Conservation (phyloP, 2,797 vertebrate species). For the Fratercula arctica region DNA sequence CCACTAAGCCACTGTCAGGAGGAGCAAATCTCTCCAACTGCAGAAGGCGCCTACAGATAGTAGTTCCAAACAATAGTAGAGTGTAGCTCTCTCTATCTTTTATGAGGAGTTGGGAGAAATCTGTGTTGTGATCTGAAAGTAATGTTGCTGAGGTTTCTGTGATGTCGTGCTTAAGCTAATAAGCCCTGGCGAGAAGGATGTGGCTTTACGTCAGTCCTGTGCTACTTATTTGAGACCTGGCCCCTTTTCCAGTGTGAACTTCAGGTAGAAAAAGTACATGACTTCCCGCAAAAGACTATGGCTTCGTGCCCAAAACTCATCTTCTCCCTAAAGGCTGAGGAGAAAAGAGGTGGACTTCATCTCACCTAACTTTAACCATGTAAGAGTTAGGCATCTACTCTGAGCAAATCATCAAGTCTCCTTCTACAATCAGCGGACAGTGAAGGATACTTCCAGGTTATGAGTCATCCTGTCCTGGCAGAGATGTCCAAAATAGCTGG, state of each 20-base stretch:
- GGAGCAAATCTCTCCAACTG: not conserved
- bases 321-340: not conserved
- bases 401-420: not conserved
- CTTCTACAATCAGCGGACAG: not conserved
- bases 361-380: not conserved
- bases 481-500: not conserved
- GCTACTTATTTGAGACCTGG: not conserved
- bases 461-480: constrained; percentile 20
- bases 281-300: not conserved
- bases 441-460: not conserved
- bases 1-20: not conserved
- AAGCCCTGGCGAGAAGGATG: not conserved
- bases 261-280: not conserved
- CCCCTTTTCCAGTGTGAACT: not conserved
- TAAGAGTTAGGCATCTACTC: not conserved
- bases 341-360: not conserved
- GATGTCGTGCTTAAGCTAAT: not conserved
- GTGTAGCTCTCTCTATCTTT: not conserved
- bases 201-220: not conserved
- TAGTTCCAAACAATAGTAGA: not conserved
- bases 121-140: not conserved
- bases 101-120: not conserved
- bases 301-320: not conserved
- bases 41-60: not conserved
- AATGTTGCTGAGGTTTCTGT: not conserved